phyloP scores from a whole-genome alignment of 2,113 vertebrate species.

The Pollimyrus isidori region DNA sequence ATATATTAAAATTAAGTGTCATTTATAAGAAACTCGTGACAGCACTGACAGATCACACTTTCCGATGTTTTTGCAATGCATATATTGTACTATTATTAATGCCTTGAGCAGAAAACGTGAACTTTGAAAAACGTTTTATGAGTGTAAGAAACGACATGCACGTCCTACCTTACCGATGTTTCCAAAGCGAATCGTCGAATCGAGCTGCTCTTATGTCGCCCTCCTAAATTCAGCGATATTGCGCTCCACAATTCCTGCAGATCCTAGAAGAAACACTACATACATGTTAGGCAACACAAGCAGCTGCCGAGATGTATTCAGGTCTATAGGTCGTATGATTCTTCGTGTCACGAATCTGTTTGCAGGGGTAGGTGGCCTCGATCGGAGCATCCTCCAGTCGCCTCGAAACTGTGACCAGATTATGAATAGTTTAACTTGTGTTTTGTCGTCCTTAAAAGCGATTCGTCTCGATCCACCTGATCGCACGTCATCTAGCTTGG shows the following conservation, averaged over 20 bases:
- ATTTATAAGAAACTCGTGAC: neutral
- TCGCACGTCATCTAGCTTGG: neutral
- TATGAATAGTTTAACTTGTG: neutral
- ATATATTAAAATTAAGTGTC: neutral
- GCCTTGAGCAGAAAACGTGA: neutral
- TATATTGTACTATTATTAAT: neutral
- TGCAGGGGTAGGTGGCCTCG: neutral
- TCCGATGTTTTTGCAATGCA: neutral
- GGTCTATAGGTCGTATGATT: neutral
- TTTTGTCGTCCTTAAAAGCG: neutral
- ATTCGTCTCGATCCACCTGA: slow-evolving; percentile 19
- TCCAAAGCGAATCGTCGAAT: neutral
- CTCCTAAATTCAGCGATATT: neutral
- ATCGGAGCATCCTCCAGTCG: neutral
- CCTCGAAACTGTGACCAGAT: neutral
- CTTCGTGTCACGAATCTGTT: neutral
- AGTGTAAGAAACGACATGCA: neutral
- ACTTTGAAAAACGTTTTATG: neutral
- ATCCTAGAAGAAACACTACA: neutral
- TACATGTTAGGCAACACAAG: neutral
- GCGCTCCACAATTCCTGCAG: neutral
- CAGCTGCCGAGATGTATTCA: neutral
- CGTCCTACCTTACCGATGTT: neutral
- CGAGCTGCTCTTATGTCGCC: neutral
- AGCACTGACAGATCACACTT: neutral